Evolutionary conservation across 2,113 vertebrate species (phyloP).

Genomic region (Scophthalmus maximus): DNA sequence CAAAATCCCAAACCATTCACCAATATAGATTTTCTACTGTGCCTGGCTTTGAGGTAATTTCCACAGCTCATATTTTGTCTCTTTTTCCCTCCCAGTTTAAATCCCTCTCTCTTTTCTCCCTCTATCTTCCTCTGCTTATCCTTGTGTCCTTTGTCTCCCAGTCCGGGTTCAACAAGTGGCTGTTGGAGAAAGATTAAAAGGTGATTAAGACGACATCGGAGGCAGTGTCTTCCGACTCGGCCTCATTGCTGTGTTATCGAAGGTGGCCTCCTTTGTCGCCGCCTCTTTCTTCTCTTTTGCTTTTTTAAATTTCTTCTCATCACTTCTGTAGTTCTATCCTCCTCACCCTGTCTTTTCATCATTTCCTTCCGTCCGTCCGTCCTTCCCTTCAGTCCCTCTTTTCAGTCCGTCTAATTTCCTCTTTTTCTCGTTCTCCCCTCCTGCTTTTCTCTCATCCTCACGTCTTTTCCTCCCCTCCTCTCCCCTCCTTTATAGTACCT

Average conservation of each 20-base stretch:
- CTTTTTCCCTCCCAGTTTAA: not conserved
- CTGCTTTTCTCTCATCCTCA: slow-evolving; percentile 38
- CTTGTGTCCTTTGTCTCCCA: slow-evolving; percentile 19
- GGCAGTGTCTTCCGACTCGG: slow-evolving; percentile 49
- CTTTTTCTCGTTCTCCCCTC: slow-evolving; percentile 1
- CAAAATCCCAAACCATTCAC: too few species aligned
- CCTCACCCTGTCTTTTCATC: slow-evolving; percentile 15
- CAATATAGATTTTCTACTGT: too few species aligned
- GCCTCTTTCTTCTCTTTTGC: slow-evolving; percentile 23
- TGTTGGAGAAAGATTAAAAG: slow-evolving; percentile 37
- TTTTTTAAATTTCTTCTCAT: slow-evolving; percentile 10
- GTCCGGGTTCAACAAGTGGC: slow-evolving; percentile 40
- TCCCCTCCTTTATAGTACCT: slow-evolving; percentile 8
- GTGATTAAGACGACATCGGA: slow-evolving; percentile 57
- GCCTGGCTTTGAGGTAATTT: too few species aligned
- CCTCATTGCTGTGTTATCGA: slow-evolving; percentile 45
- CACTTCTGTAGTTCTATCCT: slow-evolving; percentile 13
- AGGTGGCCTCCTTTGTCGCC: slow-evolving; percentile 27
- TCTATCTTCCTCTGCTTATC: not conserved
- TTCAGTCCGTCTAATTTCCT: slow-evolving; percentile 51
- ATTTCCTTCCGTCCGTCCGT: slow-evolving; percentile 49
- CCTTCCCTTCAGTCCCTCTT: slow-evolving; percentile 18
- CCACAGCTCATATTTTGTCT: not conserved
- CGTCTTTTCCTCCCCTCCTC: slow-evolving; percentile 1
- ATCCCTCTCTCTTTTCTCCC: not conserved